Conservation (phyloP, 2,113 vertebrate genomes). For the Hippolais icterina region DNA sequence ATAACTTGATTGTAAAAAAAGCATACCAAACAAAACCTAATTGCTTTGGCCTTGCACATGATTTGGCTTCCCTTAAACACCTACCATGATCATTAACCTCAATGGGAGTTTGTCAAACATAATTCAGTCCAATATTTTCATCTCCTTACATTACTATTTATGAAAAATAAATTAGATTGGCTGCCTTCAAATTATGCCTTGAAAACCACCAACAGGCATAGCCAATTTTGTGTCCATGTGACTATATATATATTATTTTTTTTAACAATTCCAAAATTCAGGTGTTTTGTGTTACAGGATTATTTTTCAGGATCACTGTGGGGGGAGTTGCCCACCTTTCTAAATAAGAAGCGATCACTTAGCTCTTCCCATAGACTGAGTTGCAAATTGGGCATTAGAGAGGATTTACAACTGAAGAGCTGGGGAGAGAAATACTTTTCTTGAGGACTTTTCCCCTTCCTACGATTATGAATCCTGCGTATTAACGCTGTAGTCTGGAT, state of each 20-base stretch:
- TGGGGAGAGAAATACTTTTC: neutral
- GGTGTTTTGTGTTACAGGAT: neutral
- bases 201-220: neutral
- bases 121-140: neutral
- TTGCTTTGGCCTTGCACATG: slow-evolving; percentile 48
- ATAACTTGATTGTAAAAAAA: slow-evolving; percentile 39
- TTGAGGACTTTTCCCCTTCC: neutral
- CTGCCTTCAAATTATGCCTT: slow-evolving; percentile 2
- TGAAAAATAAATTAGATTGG: neutral
- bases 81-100: neutral
- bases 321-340: neutral
- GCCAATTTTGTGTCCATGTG: neutral
- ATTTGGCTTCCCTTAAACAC: slow-evolving; percentile 40
- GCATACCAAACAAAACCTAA: neutral
- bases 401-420: neutral
- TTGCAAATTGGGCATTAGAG: neutral
- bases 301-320: neutral
- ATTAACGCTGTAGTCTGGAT: slow-evolving; percentile 23
- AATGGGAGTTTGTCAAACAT: neutral
- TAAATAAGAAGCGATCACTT: neutral
- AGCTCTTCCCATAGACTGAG: neutral
- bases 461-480: neutral
- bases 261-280: neutral
- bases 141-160: neutral
- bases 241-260: neutral